These are phyloP conservation scores for Drosophila atripex DNA, from an alignment of 2,888 invertebrate genomes.

Conservation along the genomic window DNA sequence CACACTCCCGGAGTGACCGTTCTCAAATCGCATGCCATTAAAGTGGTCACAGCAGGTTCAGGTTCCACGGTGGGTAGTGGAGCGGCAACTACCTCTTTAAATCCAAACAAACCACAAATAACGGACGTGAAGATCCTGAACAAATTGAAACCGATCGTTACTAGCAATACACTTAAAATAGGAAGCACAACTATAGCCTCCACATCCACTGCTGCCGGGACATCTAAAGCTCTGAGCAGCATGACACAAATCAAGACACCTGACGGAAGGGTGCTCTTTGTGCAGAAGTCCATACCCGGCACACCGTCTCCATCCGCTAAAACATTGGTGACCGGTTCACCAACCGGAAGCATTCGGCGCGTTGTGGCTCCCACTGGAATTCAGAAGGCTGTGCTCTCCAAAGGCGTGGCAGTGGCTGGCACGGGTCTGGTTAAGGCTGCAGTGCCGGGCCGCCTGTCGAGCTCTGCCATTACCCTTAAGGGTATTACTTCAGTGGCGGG, in stretches of 20 bases:
- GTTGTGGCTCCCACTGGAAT: conserved; percentile 27
- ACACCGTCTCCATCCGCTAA: conserved; percentile 17
- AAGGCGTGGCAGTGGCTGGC: conserved; percentile 48
- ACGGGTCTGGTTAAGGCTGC: conserved; percentile 53
- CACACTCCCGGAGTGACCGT: conserved; percentile 29
- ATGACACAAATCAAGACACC: conserved; percentile 74
- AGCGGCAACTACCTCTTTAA: not conserved
- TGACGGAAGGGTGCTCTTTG: conserved; percentile 84
- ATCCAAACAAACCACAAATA: conserved; percentile 26
- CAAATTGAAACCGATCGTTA: conserved; percentile 54
- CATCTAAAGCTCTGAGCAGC: conserved; percentile 36
- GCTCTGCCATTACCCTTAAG: conserved; percentile 39
- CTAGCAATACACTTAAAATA: conserved; percentile 48
- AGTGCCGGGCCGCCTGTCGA: not conserved
- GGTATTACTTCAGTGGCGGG: conserved; percentile 43
- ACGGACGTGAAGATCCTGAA: conserved; percentile 63
- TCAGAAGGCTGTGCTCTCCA: conserved; percentile 63
- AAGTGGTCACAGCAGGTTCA: conserved; percentile 47
- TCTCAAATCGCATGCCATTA: conserved; percentile 34
- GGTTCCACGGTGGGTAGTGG: conserved; percentile 9
- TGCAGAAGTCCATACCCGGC: conserved; percentile 80
- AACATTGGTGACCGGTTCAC: conserved; percentile 60
- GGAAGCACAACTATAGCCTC: conserved; percentile 67
- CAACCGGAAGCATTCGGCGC: conserved; percentile 30
- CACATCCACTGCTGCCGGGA: conserved; percentile 18